phyloP scores from a whole-genome alignment of 2,888 invertebrate genomes.

The Tenthredo mesomela region DNA sequence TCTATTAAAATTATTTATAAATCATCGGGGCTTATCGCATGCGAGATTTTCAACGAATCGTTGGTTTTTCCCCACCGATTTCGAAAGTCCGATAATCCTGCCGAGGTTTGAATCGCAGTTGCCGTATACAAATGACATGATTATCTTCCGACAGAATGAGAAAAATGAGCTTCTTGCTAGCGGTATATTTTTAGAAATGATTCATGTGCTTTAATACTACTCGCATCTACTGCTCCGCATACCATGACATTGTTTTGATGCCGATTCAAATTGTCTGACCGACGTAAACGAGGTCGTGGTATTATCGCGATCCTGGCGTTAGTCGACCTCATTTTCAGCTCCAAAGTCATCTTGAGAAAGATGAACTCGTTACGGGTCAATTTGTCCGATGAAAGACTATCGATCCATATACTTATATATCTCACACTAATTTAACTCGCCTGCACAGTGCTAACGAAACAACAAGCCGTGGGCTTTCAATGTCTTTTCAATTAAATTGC shows the following conservation, averaged over 20 bases:
- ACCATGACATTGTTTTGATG: constrained; percentile 30
- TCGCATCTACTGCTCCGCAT: background rate
- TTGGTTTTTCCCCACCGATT: background rate
- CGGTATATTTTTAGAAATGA: constrained; percentile 25
- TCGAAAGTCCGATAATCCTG: background rate
- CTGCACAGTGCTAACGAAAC: background rate
- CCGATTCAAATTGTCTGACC: constrained; percentile 4
- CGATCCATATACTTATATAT: background rate
- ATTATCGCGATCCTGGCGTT: background rate
- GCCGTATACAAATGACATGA: constrained; percentile 4
- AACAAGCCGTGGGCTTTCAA: background rate
- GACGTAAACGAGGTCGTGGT: constrained; percentile 5
- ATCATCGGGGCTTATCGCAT: background rate
- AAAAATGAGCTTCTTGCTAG: background rate
- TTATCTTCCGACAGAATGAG: background rate
- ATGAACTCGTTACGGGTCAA: background rate
- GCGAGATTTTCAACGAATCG: background rate
- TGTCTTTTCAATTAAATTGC: background rate
- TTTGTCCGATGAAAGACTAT: background rate
- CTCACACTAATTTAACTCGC: background rate
- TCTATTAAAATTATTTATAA: background rate
- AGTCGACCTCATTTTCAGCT: background rate
- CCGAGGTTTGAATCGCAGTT: background rate
- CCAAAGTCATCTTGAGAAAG: background rate
- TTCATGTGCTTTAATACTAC: constrained; percentile 22